Percentiles rank a stretch among this genome's conserved stretches.
phyloP scores from a whole-genome alignment of 2,797 vertebrate species.

The Argentina silus region DNA sequence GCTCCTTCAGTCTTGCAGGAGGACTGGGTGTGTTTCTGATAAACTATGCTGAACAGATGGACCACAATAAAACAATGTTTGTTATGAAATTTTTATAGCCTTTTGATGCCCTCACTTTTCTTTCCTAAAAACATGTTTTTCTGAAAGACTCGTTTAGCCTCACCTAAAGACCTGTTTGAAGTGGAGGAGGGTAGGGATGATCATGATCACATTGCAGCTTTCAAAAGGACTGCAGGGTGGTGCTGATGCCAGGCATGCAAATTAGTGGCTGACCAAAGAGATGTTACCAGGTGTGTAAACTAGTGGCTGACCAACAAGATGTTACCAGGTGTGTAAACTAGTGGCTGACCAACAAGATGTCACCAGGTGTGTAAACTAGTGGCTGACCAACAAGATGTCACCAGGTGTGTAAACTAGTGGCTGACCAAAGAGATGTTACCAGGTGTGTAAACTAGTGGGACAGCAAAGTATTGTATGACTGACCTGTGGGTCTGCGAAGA shows the following conservation, averaged over 20 bases:
- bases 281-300: no score
- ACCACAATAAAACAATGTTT: slow-evolving; percentile 20
- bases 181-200: not conserved
- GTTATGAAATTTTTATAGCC: slow-evolving; percentile 20
- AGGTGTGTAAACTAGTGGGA: no score
- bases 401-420: no score
- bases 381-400: no score
- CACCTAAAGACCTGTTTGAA: not conserved
- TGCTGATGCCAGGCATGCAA: not conserved
- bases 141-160: not conserved
- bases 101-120: not conserved
- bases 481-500: slow-evolving; percentile 92
- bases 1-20: slow-evolving; percentile 10
- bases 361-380: no score
- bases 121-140: not conserved
- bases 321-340: no score
- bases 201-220: not conserved
- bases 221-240: not conserved
- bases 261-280: not conserved
- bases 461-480: no score
- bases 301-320: no score
- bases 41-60: slow-evolving; percentile 16
- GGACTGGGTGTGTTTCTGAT: slow-evolving; percentile 29
- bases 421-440: no score
- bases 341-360: no score